Base-by-base conservation (phyloP, 2,888 invertebrate species). In the Choristoneura rosaceana region DNA sequence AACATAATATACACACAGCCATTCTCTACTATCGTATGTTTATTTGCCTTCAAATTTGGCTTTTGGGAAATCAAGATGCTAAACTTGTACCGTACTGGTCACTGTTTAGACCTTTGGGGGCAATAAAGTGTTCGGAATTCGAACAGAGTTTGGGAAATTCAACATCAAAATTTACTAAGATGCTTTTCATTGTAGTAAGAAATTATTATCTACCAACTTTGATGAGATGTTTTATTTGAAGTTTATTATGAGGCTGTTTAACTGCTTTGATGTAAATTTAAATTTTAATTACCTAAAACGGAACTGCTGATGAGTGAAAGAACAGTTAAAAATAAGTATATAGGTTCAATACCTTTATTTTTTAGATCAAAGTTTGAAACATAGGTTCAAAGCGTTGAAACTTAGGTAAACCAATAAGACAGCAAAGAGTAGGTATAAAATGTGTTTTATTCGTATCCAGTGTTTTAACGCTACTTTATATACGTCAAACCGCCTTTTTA, bases 21-120 rank as follows among this genome's bases (percentile, higher is more conserved):
- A 59, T 60, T 52, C 60, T 52, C 60, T 52, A 78, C 75, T 80
- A 79, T 79, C 77, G 81, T 83, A 82, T 81, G 82, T 86, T 84
- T 87, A 87, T 87, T 86, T 81, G 83, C 83, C 83, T 82, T 83
- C 82, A 87, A 90, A 91, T 91, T 89, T 78, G 89, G 84, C 92
- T 86, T 82, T 82, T 77, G 92, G 92, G 92, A 92, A 92, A 92
- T 92, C 90, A 90, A 91, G 89, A 90, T 86, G 86, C 79, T 81
- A 85, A 90, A 89, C 87, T 90, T 88, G 83, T 81, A 82, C 84
- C 78, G 81, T 80, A 81, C 83, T 85, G 86, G 87, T 84, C 84
- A 85, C 80, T 81, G 79, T 78, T 82, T 64, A 71, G 70, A 76
- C 87, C 82, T 74, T 76, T 76, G 86, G 85, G 88, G 74, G 75